A percentile compares a stretch with the other conserved stretches of the same genome.
These are phyloP conservation scores for Dendrophyllia cribrosa DNA, from an alignment of 64 coral and sea anemone species.

Conservation along the genomic window DNA sequence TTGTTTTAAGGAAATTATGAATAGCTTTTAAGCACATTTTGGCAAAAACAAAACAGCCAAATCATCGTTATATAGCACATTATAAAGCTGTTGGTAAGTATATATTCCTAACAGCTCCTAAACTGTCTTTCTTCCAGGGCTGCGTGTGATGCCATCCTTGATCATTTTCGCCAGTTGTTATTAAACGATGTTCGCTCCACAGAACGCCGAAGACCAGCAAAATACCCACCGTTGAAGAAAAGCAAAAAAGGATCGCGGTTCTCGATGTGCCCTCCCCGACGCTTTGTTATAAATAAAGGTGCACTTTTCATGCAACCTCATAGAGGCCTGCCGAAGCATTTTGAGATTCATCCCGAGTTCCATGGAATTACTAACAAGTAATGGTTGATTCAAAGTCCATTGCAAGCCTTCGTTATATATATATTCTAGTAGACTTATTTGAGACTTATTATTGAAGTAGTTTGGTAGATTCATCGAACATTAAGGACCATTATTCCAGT, in stretches of 20 bases:
- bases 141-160: conserved; percentile 1
- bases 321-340: conserved; percentile 31
- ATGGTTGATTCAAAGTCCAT: not conserved
- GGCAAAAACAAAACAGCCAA: too few species aligned
- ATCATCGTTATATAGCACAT: too few species aligned
- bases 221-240: not conserved
- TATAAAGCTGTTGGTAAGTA: too few species aligned
- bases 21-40: too few species aligned
- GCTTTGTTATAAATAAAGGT: conserved; percentile 1
- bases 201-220: not conserved
- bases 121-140: conserved; percentile 7
- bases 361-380: not conserved
- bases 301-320: conserved; percentile 75
- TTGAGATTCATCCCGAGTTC: conserved; percentile 75
- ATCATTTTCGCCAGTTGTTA: conserved; percentile 31
- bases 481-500: too few species aligned
- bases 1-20: too few species aligned
- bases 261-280: not conserved
- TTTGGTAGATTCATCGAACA: too few species aligned
- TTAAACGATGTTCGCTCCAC: not conserved
- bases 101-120: not conserved
- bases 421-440: too few species aligned
- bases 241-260: not conserved
- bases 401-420: too few species aligned
- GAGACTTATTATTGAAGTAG: too few species aligned